These are phyloP conservation scores for Glaucomys volans DNA, from an alignment of 2,113 vertebrate genomes.

Conservation along the genomic window DNA sequence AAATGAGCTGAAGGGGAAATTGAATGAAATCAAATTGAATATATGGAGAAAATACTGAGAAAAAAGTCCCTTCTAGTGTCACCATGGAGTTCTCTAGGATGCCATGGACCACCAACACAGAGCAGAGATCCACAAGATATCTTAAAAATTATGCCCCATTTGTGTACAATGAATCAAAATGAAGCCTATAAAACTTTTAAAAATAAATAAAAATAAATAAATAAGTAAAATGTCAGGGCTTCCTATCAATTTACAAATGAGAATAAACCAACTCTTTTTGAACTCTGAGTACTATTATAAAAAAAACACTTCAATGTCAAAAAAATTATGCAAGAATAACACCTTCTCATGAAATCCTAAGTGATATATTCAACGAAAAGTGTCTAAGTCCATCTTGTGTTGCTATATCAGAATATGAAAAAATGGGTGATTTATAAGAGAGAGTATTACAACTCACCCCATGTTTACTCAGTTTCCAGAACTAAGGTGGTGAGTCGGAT, in stretches of 20 bases:
- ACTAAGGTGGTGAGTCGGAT: too few species aligned
- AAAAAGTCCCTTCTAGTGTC: background rate
- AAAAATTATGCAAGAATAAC: background rate
- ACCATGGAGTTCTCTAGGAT: background rate
- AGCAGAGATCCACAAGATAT: background rate
- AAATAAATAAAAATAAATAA: too few species aligned
- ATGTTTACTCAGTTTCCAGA: too few species aligned
- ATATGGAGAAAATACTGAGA: background rate
- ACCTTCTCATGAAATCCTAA: background rate
- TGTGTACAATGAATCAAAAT: too few species aligned
- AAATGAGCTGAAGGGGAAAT: background rate
- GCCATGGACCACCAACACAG: background rate
- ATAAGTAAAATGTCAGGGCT: too few species aligned
- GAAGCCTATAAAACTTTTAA: too few species aligned
- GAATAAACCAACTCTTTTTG: too few species aligned
- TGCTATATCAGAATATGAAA: background rate
- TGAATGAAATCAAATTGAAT: background rate
- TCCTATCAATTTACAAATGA: too few species aligned
- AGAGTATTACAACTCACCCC: too few species aligned
- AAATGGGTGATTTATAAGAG: background rate
- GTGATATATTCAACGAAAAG: background rate
- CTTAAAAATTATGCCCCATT: too few species aligned
- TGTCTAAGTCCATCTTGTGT: background rate
- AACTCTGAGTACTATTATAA: too few species aligned
- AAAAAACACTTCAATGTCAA: too few species aligned